A percentile compares a stretch with the other conserved stretches of the same genome.
phyloP scores from a whole-genome alignment of 92 coral and sea anemone species.

The Phenganax subtilis region DNA sequence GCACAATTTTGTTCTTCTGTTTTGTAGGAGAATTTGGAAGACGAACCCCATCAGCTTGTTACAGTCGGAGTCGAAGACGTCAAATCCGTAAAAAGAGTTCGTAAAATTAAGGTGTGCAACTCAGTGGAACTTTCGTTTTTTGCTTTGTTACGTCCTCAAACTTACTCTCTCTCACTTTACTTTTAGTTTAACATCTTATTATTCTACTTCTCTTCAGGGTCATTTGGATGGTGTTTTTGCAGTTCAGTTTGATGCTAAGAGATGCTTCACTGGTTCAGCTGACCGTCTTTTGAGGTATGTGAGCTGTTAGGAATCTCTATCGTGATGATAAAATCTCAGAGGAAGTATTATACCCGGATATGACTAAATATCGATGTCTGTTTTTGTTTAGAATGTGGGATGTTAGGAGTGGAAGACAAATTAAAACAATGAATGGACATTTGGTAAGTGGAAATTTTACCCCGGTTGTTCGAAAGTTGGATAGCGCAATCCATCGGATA shows the following conservation, averaged over 20 bases:
- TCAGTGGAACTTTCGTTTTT: not conserved
- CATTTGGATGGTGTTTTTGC: conserved; percentile 91
- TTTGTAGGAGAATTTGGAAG: conserved; percentile 34
- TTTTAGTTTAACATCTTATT: not conserved
- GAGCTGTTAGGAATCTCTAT: too few species aligned
- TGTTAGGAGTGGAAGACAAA: conserved; percentile 83
- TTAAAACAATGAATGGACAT: conserved; percentile 84
- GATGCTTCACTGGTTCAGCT: conserved; percentile 86
- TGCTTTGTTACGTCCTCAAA: not conserved
- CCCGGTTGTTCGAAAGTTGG: not conserved
- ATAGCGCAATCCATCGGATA: not conserved
- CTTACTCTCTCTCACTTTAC: not conserved
- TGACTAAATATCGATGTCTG: not conserved
- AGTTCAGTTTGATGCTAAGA: conserved; percentile 83
- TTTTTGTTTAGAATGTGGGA: conserved; percentile 72
- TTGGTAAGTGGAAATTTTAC: conserved; percentile 49
- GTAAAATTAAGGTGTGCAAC: conserved; percentile 68
- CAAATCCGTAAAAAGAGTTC: conserved; percentile 69
- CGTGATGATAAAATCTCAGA: not conserved
- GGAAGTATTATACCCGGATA: not conserved
- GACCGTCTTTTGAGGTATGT: conserved; percentile 78
- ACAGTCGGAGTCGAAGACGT: conserved; percentile 91
- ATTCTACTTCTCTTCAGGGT: conserved; percentile 50
- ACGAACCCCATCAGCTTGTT: conserved; percentile 58
- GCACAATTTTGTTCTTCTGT: not conserved